Evolutionary conservation across 2,888 invertebrate genomes (phyloP).

Genomic region (Belgica antarctica): DNA sequence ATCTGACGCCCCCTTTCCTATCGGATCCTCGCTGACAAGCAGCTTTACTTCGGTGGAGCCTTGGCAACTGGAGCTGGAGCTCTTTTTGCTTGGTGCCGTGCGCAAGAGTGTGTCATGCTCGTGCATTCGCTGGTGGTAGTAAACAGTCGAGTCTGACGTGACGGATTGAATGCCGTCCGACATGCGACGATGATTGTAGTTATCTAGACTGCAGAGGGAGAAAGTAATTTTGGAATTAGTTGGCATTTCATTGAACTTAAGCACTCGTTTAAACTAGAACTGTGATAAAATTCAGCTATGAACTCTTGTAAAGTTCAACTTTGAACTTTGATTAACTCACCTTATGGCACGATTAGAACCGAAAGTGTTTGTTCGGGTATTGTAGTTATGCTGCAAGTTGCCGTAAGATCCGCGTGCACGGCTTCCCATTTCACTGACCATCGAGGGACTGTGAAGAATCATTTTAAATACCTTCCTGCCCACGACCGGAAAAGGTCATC

Average conservation of each 20-base stretch:
- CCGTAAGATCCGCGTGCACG: constrained; percentile 55
- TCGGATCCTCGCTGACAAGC: constrained; percentile 16
- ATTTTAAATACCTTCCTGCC: no score
- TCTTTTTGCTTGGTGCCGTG: not conserved
- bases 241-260: no score
- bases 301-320: no score
- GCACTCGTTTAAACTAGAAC: no score
- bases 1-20: not conserved
- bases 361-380: constrained; percentile 50
- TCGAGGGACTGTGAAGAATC: no score
- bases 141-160: constrained; percentile 55
- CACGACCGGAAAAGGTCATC: no score
- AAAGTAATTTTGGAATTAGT: no score
- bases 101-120: constrained; percentile 47
- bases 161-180: constrained; percentile 55
- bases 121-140: constrained; percentile 53
- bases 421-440: constrained; percentile 55
- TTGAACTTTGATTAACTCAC: no score
- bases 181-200: constrained; percentile 54
- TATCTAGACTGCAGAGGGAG: constrained; percentile 55
- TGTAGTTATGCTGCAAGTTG: constrained; percentile 55
- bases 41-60: constrained; percentile 13
- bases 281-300: no score
- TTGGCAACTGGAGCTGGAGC: constrained; percentile 12
- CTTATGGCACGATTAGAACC: constrained; percentile 55